Base-by-base conservation (phyloP, 2,888 invertebrate genomes). In the Heliconius erato region DNA sequence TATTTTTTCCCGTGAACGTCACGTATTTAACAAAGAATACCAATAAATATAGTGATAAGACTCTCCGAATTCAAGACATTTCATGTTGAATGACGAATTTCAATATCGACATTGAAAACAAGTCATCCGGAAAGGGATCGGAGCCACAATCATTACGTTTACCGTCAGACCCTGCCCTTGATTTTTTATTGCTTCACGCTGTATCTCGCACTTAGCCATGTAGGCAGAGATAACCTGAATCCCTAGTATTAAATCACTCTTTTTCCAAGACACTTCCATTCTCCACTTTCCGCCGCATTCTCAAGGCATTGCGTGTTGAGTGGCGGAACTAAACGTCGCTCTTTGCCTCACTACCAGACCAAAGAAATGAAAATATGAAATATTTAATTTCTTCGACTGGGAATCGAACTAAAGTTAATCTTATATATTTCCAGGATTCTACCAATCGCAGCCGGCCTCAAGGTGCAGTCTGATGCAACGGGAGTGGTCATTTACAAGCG, bases 401-500 rank as follows among this genome's bases (percentile, higher is more conserved):
- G n/a, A n/a, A 3, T n/a, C 63, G n/a, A n/a, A 63, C 23, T 54
- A 54, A 23, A 54, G 7, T 54, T 0, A 9, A 54, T 54, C 7
- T 54, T 23, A 79, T 84, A 82, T 71, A 54, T 90, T 89, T 0
- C 7, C 90, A 93, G 93, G 85, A 86, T 90, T 0, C 80, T 89
- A 0, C 85, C 86, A 35, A 87, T 89, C 19, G 86, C 87, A 3
- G 89, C 89, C 14, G 89, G 89, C 0, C 87, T 91, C 4, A 91
- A 91, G 80, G 87, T 92, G 0, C 85, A 89, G 0, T 90, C 92
- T 0, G 87, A 89, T 2, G 80, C 87, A 0, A 91, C 91, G 0
- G 91, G 91, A 0, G 86, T 93, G 0, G 85, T 91, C 12, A 87
- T 93, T 0, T 92, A 91, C 83, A 89, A 88, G 76, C 86, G 88